A percentile compares a stretch with the other conserved stretches of the same genome.
Conservation (phyloP, 2,113 vertebrate species). For the Emberiza fucata region DNA sequence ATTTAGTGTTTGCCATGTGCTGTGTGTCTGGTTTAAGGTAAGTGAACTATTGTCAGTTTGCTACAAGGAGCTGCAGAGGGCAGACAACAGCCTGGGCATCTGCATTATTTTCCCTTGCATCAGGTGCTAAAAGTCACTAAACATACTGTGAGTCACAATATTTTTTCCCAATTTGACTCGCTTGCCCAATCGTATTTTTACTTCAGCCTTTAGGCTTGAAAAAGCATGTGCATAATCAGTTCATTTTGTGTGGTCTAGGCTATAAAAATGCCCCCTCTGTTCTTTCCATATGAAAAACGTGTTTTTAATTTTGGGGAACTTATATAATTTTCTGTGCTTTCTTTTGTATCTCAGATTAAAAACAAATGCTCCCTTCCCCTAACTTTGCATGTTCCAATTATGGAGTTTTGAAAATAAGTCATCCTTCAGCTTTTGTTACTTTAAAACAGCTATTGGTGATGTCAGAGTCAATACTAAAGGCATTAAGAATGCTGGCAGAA, state of each 20-base stretch:
- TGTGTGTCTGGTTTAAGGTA: neutral
- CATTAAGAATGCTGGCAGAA: constrained; percentile 96
- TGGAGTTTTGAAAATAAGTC: constrained; percentile 96
- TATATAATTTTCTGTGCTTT: constrained; percentile 88
- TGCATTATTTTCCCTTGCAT: constrained; percentile 36
- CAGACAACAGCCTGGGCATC: neutral
- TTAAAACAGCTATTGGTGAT: constrained; percentile 89
- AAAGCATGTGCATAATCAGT: constrained; percentile 78
- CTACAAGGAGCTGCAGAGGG: neutral
- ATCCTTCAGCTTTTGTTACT: constrained; percentile 81
- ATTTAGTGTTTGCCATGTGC: neutral
- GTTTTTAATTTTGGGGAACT: constrained; percentile 95
- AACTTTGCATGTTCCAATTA: constrained; percentile 96
- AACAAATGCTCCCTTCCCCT: constrained; percentile 89
- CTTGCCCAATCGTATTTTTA: constrained; percentile 62
- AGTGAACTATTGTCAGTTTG: neutral
- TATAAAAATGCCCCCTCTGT: constrained; percentile 86
- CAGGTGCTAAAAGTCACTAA: constrained; percentile 53
- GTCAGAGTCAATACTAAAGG: constrained; percentile 98
- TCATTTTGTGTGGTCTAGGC: constrained; percentile 95
- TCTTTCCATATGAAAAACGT: constrained; percentile 90
- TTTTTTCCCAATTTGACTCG: constrained; percentile 50
- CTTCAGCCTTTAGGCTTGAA: constrained; percentile 71
- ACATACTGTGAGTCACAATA: neutral
- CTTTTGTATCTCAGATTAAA: constrained; percentile 87